Conservation (phyloP, 2,113 vertebrate genomes). For the Mixornis gularis region DNA sequence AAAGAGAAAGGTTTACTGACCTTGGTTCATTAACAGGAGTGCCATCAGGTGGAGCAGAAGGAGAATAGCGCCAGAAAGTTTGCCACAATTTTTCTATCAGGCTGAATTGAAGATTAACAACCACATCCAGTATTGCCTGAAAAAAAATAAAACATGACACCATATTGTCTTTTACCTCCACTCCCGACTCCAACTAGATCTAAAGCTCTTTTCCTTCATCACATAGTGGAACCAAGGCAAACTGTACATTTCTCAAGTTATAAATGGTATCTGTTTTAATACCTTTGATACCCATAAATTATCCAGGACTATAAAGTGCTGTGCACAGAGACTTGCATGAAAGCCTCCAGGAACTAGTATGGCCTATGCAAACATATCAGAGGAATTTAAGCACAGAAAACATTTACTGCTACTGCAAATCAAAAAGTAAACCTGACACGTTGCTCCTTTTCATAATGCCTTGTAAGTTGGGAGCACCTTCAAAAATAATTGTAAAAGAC, state of each 20-base stretch:
- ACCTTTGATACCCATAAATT: neutral
- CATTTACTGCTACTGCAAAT: neutral
- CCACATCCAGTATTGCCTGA: constrained; percentile 82
- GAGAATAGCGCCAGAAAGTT: constrained; percentile 85
- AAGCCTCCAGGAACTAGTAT: neutral
- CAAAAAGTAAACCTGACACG: neutral
- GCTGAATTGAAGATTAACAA: constrained; percentile 84
- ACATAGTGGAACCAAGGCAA: neutral
- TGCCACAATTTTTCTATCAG: constrained; percentile 85
- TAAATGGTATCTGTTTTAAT: neutral
- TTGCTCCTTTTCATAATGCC: neutral
- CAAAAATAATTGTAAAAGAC: neutral
- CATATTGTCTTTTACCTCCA: neutral
- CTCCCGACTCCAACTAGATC: neutral
- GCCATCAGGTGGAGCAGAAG: constrained; percentile 75
- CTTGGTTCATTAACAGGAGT: constrained; percentile 77
- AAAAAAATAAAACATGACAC: constrained; percentile 4
- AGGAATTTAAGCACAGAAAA: neutral
- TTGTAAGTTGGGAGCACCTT: neutral
- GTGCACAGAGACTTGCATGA: neutral
- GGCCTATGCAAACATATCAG: neutral
- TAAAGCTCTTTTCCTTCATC: neutral
- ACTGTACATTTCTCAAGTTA: neutral
- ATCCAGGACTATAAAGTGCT: neutral
- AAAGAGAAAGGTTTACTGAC: constrained; percentile 51